Conservation (phyloP, 2,888 invertebrate species). For the Agrotis ipsilon region DNA sequence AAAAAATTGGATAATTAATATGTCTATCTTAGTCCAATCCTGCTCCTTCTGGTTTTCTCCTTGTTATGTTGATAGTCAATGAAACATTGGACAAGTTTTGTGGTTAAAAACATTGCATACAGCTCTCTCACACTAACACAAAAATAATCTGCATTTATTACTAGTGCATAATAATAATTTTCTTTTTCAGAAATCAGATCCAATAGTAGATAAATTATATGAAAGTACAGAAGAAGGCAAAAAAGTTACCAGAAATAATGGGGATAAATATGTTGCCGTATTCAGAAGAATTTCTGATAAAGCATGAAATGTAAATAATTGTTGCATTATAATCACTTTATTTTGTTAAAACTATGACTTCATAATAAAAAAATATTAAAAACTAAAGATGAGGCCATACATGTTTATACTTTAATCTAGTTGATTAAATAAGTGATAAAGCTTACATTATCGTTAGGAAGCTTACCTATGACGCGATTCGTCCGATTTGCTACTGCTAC, state of each 20-base stretch:
- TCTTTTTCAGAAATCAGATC: conserved; percentile 93
- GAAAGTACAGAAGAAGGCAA: conserved; percentile 99
- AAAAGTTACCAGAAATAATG: conserved; percentile 98
- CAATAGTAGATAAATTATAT: conserved; percentile 96
- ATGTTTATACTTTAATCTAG: conserved; percentile 10
- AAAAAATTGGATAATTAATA: no score
- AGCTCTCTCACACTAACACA: no score
- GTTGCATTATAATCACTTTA: conserved; percentile 51
- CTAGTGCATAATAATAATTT: neutral
- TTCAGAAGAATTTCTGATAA: conserved; percentile 92
- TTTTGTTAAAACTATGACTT: conserved; percentile 48
- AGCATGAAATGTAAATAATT: conserved; percentile 51
- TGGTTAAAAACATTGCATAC: no score
- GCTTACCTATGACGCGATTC: no score
- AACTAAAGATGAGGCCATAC: conserved; percentile 20
- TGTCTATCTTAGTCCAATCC: no score
- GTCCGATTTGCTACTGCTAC: no score
- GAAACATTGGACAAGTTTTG: no score
- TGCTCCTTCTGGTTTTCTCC: no score
- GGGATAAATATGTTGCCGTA: conserved; percentile 98
- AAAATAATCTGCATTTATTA: no score
- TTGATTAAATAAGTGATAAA: conserved; percentile 2
- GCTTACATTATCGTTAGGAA: neutral
- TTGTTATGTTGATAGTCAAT: no score
- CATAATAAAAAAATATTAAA: conserved; percentile 48